Evolutionary conservation across 2,797 vertebrate species (phyloP).

Genomic region (Phylloscopus collybita): DNA sequence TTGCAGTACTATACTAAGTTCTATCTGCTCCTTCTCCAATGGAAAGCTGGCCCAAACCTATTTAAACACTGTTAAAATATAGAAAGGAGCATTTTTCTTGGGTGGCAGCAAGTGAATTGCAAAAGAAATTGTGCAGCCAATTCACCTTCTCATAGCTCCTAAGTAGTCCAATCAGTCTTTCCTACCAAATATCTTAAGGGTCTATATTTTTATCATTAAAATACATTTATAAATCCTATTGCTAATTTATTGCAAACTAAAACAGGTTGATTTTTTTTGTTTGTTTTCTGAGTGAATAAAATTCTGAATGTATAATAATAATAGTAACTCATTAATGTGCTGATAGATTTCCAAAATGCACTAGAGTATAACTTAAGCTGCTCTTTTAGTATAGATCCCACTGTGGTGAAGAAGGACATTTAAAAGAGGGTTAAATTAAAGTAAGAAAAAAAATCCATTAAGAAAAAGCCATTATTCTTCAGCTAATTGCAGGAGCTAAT

Average conservation of each 20-base stretch:
- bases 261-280: background rate
- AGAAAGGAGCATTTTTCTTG: background rate
- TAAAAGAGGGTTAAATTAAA: background rate
- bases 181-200: background rate
- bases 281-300: background rate
- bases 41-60: background rate
- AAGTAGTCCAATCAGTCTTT: background rate
- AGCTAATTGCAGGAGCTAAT: constrained; percentile 36
- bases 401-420: background rate
- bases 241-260: background rate
- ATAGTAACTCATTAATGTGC: background rate
- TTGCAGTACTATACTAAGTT: background rate
- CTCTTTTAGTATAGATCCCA: background rate
- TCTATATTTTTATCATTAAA: constrained; percentile 3
- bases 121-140: background rate
- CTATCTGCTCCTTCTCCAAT: background rate
- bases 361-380: background rate
- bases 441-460: constrained; percentile 50
- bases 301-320: background rate
- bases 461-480: constrained; percentile 39
- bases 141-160: background rate
- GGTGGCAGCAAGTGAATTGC: background rate
- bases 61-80: background rate
- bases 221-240: background rate
- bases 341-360: background rate